phyloP scores from a whole-genome alignment of 2,797 vertebrate genomes.

The Eupleurogrammus muticus region DNA sequence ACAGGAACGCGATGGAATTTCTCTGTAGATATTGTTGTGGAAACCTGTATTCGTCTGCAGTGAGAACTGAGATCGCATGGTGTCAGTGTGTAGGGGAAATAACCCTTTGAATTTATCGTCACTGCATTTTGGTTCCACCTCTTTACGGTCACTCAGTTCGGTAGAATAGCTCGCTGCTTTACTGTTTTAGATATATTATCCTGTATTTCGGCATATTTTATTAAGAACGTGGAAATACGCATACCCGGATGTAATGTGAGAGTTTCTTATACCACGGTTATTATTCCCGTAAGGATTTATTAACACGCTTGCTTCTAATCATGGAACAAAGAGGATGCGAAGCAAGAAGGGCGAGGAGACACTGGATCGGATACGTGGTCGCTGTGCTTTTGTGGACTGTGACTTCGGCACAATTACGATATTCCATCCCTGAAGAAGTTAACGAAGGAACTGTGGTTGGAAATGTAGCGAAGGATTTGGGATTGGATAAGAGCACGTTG shows the following conservation, averaged over 20 bases:
- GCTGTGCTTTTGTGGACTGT: slow-evolving; percentile 38
- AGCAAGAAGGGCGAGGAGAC: background rate
- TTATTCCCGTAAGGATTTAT: background rate
- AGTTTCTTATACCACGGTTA: background rate
- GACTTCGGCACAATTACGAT: slow-evolving; percentile 70
- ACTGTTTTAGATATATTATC: background rate
- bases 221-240: background rate
- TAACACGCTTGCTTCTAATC: background rate
- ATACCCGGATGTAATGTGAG: background rate
- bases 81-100: slow-evolving; percentile 39
- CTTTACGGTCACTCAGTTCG: background rate
- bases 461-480: slow-evolving; percentile 82
- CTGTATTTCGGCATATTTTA: background rate
- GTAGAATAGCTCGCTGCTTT: background rate
- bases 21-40: fast-evolving
- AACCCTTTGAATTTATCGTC: background rate
- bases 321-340: slow-evolving; percentile 49
- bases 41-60: slow-evolving; percentile 10
- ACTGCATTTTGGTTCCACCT: slow-evolving; percentile 22
- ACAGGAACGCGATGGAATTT: fast-evolving
- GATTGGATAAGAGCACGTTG: slow-evolving; percentile 72
- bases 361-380: slow-evolving; percentile 10
- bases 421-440: slow-evolving; percentile 79
- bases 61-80: slow-evolving; percentile 1
- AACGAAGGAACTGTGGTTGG: slow-evolving; percentile 81